Evolutionary conservation across 2,888 invertebrate genomes (phyloP), one percentile per base, ranked within the genome.

Genomic region (Bombylius discolor): DNA sequence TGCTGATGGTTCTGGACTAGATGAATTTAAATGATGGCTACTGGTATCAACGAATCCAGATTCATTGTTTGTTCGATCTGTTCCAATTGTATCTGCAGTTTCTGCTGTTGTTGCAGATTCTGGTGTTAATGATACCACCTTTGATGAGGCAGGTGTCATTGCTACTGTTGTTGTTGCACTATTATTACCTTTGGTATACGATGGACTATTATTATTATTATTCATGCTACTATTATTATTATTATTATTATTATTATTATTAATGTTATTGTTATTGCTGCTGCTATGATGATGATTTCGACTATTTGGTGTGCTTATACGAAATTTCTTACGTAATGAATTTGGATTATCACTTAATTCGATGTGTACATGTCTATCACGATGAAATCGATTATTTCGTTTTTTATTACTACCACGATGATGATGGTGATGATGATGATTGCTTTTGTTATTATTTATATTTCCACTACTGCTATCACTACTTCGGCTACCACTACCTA

Each of bases 21-120:
- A 72, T 56, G 67, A 66, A 23, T 23, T 23, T 12, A 67, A 60
- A 56, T 67, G 58, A 48, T 66, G 63, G 59, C 64, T 64, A 60
- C 71, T 72, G 59, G 67, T 66, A 59, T 72, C 72, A 42, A 73
- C 68, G 52, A 72, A 72, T 44, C 72, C 72, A n/a, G 72, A 72
- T 55, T 72, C 72, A 58, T 69, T 68, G 55, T 64, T 65, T n/a
- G 65, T 66, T 51, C 55, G 51, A 48, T 42, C 39, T 42, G 11
- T 23, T 23, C 23, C 23, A 23, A 23, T 23, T 23, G 44, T 51
- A 23, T 32, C 34, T 6, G 48, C 12, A 12, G 13, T 34, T 31
- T 9, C 14, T 31, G 8, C 34, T 12, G 39, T 49, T 34, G 11
- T 48, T 34, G 39, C 9, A 13, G 12, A 33, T 33, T 45, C 45